Percentiles rank a stretch among this genome's conserved stretches.
These are phyloP conservation scores for Saccopteryx bilineata DNA, from an alignment of 2,113 vertebrate species.

Conservation along the genomic window DNA sequence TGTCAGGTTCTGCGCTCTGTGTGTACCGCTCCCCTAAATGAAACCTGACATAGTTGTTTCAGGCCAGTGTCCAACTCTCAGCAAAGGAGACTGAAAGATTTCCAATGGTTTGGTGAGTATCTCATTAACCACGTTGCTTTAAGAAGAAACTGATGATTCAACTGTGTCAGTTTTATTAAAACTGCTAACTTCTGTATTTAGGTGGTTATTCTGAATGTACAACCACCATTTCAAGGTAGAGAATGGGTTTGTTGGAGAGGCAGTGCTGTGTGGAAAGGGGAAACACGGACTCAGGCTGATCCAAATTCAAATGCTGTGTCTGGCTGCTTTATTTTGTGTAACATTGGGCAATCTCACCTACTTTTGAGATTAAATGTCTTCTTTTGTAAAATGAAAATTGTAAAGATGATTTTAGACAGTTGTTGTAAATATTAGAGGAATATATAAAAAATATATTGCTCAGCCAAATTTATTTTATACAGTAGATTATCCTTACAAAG, in stretches of 20 bases:
- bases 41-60: background rate
- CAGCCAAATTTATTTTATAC: background rate
- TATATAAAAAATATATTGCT: background rate
- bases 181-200: background rate
- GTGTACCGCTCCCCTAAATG: background rate
- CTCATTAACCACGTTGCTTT: slow-evolving; percentile 10
- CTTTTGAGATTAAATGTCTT: background rate
- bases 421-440: background rate
- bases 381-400: slow-evolving; percentile 9
- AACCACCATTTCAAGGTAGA: background rate
- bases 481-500: background rate
- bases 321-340: background rate
- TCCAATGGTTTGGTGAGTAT: background rate
- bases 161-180: background rate
- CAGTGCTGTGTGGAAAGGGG: background rate
- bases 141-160: background rate
- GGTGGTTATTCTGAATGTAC: background rate
- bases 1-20: background rate
- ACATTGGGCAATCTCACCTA: background rate
- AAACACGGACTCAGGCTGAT: background rate
- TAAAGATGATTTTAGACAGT: background rate
- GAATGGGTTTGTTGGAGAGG: background rate
- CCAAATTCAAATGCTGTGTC: background rate
- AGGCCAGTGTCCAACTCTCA: background rate
- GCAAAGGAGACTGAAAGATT: background rate